Evolutionary conservation across 2,888 invertebrate genomes (phyloP), one percentile per base, ranked within the genome.

Genomic region (Drosophila austrosaltans): DNA sequence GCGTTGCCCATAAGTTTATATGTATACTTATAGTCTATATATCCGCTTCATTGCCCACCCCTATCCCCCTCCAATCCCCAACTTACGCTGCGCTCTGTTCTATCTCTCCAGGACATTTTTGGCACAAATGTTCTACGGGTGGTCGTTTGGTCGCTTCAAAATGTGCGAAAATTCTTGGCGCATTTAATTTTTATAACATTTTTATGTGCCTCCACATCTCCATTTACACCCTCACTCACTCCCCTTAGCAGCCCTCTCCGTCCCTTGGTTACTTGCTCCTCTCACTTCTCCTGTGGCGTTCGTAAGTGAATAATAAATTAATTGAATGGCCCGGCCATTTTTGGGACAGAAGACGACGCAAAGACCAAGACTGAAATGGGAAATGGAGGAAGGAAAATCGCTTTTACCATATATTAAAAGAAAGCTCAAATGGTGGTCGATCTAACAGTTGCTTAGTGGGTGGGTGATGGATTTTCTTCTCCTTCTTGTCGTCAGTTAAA

Each of bases 291-390:
- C 66, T 72, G 72, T 60, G 65, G 77, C 69, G 74, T 66, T 87
- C 80, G 87, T 89, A 85, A 85, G 85, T 85, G 85, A 85, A 85
- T 85, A 89, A 89, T 85, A 85, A 85, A 85, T 85, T 85, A 85
- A 85, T 85, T 85, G 89, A 89, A 85, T 85, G 61, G 89, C 76
- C 86, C 82, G 60, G 82, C 75, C 69, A 61, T 74, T 69, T 61
- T 40, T 53, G 69, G 64, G 32, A 32, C 36, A 28, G 20, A 8
- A 8, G 6, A 8, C 4, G 54, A 22, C 30, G 10, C 57, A 22
- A 56, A 16, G 56, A 8, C 30, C 1, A 2, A n/a, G 30, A n/a
- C 12, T 2, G 32, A 30, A 16, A 57, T 20, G 32, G 22, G 28
- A 22, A 25, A 48, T 22, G 1, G 25, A 25, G 10, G 20, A 1